Evolutionary conservation across 1,140 invertebrate species (phyloP).

Genomic region (Stenopsyche tienmushanensis): DNA sequence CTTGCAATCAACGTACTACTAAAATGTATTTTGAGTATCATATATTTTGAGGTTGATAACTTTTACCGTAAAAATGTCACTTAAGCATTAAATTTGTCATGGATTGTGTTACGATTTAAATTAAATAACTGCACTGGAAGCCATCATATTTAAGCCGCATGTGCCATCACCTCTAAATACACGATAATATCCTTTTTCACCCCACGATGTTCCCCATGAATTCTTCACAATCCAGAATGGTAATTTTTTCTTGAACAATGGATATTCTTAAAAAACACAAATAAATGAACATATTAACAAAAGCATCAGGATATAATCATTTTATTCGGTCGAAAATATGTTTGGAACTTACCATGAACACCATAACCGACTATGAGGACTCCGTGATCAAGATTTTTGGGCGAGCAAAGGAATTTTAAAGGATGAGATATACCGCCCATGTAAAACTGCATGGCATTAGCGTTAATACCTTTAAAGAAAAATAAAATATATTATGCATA

Average conservation of each 20-base stretch:
- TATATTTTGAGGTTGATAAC: too few relatives aligned
- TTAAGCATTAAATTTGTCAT: too few relatives aligned
- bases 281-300: slow-evolving; percentile 1
- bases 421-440: slow-evolving; percentile 96
- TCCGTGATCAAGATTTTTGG: slow-evolving; percentile 82
- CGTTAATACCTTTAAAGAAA: slow-evolving; percentile 72
- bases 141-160: slow-evolving; percentile 91
- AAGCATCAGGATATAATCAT: too few relatives aligned
- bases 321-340: neutral
- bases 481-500: neutral
- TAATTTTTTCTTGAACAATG: slow-evolving; percentile 75
- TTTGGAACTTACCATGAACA: slow-evolving; percentile 70
- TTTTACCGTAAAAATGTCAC: too few relatives aligned
- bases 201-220: slow-evolving; percentile 87
- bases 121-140: slow-evolving; percentile 74
- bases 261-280: slow-evolving; percentile 64
- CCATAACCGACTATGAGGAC: slow-evolving; percentile 93
- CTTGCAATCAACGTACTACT: too few relatives aligned
- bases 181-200: slow-evolving; percentile 91
- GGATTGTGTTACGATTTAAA: too few relatives aligned
- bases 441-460: slow-evolving; percentile 98
- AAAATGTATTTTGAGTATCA: too few relatives aligned
- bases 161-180: slow-evolving; percentile 93
- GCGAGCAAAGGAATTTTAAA: slow-evolving; percentile 82
- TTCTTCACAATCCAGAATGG: slow-evolving; percentile 95